phyloP scores from a whole-genome alignment of 1,140 invertebrate genomes.

The Colletes latitarsis region DNA sequence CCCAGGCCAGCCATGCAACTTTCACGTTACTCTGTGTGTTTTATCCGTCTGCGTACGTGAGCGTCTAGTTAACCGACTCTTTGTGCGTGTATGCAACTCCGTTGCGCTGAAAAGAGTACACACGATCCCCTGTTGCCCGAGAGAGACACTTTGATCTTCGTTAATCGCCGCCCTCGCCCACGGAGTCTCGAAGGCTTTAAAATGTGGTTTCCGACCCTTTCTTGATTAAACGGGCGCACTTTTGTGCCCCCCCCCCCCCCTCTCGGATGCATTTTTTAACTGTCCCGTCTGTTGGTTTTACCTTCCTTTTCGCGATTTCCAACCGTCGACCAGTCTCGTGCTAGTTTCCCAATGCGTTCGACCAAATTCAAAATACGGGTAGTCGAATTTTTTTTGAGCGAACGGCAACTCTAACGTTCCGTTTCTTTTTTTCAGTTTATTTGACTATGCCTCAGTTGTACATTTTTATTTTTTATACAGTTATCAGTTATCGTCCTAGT shows the following conservation, averaged over 20 bases:
- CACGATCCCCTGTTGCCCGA: neutral
- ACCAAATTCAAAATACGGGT: too few species aligned
- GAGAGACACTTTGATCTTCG: conserved; percentile 29
- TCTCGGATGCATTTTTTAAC: neutral
- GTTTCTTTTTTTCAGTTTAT: too few species aligned
- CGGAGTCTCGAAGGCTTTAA: neutral
- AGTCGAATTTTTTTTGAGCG: too few species aligned
- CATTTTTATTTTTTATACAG: too few species aligned
- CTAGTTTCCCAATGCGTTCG: too few species aligned
- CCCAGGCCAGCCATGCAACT: conserved; percentile 13
- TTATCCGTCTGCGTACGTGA: neutral
- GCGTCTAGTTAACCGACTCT: conserved; percentile 25
- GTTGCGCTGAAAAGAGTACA: conserved; percentile 25
- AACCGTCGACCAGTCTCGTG: neutral
- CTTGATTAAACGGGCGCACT: neutral
- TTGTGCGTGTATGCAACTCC: conserved; percentile 12
- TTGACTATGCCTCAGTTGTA: too few species aligned
- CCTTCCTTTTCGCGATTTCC: neutral
- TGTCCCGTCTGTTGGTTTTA: neutral
- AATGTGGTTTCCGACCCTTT: conserved; percentile 3
- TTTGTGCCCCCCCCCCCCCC: neutral
- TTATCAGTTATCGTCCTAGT: too few species aligned
- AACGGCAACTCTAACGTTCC: too few species aligned
- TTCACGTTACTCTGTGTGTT: conserved; percentile 7
- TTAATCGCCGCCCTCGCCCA: conserved; percentile 12